phyloP scores from a whole-genome alignment of 2,888 invertebrate genomes.

The Pyrocoelia pectoralis region DNA sequence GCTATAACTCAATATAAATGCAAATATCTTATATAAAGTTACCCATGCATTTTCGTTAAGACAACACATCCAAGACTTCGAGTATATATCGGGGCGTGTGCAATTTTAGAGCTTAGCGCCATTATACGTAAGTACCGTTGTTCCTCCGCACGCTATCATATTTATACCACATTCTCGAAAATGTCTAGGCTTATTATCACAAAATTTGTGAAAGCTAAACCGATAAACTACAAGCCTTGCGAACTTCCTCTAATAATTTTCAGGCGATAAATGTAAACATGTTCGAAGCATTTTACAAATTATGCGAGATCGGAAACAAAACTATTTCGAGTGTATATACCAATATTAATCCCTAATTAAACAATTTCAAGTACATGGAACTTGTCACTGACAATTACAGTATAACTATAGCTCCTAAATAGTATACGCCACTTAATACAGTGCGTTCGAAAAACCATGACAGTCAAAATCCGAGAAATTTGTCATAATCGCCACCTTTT shows the following conservation, averaged over 20 bases:
- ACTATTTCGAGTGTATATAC: too few relatives aligned
- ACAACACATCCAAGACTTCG: conserved; percentile 54
- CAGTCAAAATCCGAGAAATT: too few relatives aligned
- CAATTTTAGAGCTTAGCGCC: conserved; percentile 15
- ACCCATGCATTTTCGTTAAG: conserved; percentile 58
- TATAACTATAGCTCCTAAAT: too few relatives aligned
- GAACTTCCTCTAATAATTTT: conserved; percentile 22
- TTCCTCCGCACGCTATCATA: conserved; percentile 17
- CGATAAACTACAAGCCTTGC: conserved; percentile 26
- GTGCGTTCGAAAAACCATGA: too few relatives aligned
- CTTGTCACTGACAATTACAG: too few relatives aligned
- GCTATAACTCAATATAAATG: conserved; percentile 61
- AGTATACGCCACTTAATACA: too few relatives aligned
- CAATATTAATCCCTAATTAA: too few relatives aligned
- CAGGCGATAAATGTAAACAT: too few relatives aligned
- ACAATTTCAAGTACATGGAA: too few relatives aligned
- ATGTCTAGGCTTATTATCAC: conserved; percentile 37
- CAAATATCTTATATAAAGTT: conserved; percentile 61
- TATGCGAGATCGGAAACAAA: too few relatives aligned
- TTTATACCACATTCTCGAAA: conserved; percentile 34
- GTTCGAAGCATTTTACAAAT: too few relatives aligned
- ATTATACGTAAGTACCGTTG: conserved; percentile 9
- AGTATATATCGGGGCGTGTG: conserved; percentile 32
- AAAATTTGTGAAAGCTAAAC: conserved; percentile 35
- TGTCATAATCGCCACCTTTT: too few relatives aligned